Percentiles rank a stretch among this genome's conserved stretches.
phyloP scores from a whole-genome alignment of 2,797 vertebrate species.

The Pristis pectinata region DNA sequence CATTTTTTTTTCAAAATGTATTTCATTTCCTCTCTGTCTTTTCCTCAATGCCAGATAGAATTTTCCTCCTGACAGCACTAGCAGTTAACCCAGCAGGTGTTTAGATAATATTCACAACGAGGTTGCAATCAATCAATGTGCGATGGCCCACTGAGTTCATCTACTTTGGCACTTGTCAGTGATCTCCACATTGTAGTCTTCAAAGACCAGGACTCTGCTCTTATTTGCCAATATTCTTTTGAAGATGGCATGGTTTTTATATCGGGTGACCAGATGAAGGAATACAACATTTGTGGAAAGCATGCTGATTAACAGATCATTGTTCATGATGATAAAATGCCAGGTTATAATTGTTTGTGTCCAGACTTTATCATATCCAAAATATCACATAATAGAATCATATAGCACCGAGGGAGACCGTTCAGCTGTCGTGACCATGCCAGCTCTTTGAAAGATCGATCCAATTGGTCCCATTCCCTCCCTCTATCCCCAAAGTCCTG shows the following conservation, averaged over 20 bases:
- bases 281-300: background rate
- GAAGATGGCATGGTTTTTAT: background rate
- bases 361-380: background rate
- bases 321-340: background rate
- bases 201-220: background rate
- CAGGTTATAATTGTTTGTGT: background rate
- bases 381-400: background rate
- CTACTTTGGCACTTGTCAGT: background rate
- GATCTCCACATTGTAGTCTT: background rate
- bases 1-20: background rate
- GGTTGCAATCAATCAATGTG: background rate
- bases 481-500: background rate
- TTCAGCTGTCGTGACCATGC: background rate
- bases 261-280: background rate
- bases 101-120: background rate
- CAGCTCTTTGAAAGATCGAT: background rate
- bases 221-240: background rate
- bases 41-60: background rate
- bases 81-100: background rate
- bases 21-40: background rate
- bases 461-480: background rate
- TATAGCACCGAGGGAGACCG: background rate
- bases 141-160: background rate
- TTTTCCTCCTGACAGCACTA: background rate
- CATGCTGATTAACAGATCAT: background rate